Base-by-base conservation (phyloP, 2,888 invertebrate genomes). In the Eremobia ochroleuca region DNA sequence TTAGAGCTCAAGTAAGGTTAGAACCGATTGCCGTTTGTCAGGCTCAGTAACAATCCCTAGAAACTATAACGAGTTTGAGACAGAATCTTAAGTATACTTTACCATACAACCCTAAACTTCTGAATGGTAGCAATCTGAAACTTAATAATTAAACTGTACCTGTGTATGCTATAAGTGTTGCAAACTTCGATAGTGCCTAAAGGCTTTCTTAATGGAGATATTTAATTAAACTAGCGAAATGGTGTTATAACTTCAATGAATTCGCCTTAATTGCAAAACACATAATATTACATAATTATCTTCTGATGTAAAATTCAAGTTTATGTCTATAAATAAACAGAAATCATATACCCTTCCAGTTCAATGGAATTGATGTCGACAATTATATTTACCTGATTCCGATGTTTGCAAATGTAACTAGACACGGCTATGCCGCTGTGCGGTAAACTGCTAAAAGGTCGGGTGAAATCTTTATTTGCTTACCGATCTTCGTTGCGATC, bases 371-470 rank as follows among this genome's bases (percentile, higher is more conserved):
- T 66, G 69, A 78, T 78, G 66, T 73, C 49, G 31, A 65, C 66
- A 78, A 82, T 82, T 78, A 79, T 70, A 75, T 84, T 84, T 85
- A 78, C 82, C 83, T 85, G 82, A 82, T 84, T 75, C 72, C 82
- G 61, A 82, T 82, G 82, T 84, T 84, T 85, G 82, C 83, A 78
- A 83, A 85, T 85, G 83, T 85, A 84, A 84, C 82, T 85, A 84
- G 85, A 84, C 25, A 78, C 78, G 82, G 65, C 70, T 78, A 65
- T 85, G 72, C 82, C 70, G 62, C 68, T 65, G 68, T 72, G 85
- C 43, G 83, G 83, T 78, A 75, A 78, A 84, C 85, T 85, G 67
- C 78, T 84, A 78, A 84, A 81, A 85, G 83, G 83, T 85, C 52
- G 66, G 77, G 68, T 72, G 61, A 85, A 85, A 82, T 85, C 69